Evolutionary conservation across 64 coral and sea anemone genomes (phyloP), one percentile per base, ranked within the genome.

Genomic region (Actinia tenebrosa): DNA sequence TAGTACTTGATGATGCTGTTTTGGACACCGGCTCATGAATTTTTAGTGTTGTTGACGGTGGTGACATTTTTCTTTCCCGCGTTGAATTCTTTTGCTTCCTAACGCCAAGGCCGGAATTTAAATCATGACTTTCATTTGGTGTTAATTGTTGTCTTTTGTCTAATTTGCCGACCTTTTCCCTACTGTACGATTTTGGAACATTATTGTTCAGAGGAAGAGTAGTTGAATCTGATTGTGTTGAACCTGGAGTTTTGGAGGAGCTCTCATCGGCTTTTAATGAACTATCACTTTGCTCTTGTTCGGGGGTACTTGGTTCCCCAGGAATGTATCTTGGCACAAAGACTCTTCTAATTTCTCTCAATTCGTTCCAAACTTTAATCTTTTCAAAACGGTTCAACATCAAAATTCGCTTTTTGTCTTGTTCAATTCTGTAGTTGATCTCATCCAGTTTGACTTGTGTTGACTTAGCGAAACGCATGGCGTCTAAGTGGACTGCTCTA

Each of bases 281-380:
- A 18, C 52, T 15, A 52, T 26, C 44, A 68, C 16, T 23, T 69
- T 71, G 45, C 20, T 52, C 43, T 11, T 46, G 16, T n/a, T 37
- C n/a, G 11, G 61, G 10, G 17, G 4, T 46, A 4, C 19, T 66
- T 45, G 66, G 14, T 14, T 88, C 25, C 22, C 72, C 71, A 42
- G 60, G 69, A 13, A 84, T 53, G 30, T 88, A 84, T 1, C 62
- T 63, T 16, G 91, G 91, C 27, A 88, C 86, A 77, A 92, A 92
- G 3, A 92, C 82, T 27, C 79, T 79, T 44, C 52, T 79, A n/a
- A 92, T 92, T 56, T 68, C 53, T 17, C 58, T 75, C n/a, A 92
- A 80, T 44, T 92, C 91, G 50, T 79, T 92, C 80, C 87, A 89
- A 16, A 92, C 66, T 22, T 63, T 66, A n/a, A 64, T 77, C 60